These are phyloP conservation scores for Eurytoma adleriae DNA, from an alignment of 2,888 invertebrate genomes.

Conservation along the genomic window DNA sequence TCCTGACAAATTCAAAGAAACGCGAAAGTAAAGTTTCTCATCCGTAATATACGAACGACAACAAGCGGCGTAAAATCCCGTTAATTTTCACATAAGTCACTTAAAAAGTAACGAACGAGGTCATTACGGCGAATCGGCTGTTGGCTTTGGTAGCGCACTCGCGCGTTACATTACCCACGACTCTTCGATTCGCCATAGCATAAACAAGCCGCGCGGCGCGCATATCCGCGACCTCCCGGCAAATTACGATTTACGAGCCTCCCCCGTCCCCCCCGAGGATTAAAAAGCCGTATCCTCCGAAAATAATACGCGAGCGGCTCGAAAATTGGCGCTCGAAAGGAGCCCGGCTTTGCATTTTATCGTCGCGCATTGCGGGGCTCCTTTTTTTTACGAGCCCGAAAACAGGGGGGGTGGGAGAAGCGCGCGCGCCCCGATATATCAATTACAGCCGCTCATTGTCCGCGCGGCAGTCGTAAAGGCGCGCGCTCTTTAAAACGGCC, in stretches of 20 bases:
- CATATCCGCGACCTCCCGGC: constrained; percentile 4
- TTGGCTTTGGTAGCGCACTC: constrained; percentile 13
- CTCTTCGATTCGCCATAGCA: neutral
- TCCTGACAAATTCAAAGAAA: too few relatives aligned
- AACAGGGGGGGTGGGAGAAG: neutral
- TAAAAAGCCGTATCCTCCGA: constrained; percentile 53
- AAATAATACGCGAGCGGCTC: constrained; percentile 34
- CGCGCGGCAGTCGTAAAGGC: constrained; percentile 63
- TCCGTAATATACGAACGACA: too few relatives aligned
- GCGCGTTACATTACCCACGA: neutral
- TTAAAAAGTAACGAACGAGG: too few relatives aligned
- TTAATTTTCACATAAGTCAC: too few relatives aligned
- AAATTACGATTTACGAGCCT: constrained; percentile 55
- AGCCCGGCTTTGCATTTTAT: constrained; percentile 49
- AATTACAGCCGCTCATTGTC: constrained; percentile 67
- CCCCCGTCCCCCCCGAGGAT: constrained; percentile 29
- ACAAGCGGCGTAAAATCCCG: too few relatives aligned
- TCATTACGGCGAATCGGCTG: constrained; percentile 30
- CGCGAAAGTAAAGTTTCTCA: too few relatives aligned
- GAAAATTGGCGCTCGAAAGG: constrained; percentile 44
- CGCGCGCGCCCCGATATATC: constrained; percentile 60
- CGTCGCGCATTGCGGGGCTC: constrained; percentile 53
- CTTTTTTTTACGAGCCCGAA: constrained; percentile 36
- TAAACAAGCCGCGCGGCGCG: constrained; percentile 22
- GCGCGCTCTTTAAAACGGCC: constrained; percentile 41